phyloP scores from a whole-genome alignment of 2,888 invertebrate genomes.

The Silvanus unidentatus region DNA sequence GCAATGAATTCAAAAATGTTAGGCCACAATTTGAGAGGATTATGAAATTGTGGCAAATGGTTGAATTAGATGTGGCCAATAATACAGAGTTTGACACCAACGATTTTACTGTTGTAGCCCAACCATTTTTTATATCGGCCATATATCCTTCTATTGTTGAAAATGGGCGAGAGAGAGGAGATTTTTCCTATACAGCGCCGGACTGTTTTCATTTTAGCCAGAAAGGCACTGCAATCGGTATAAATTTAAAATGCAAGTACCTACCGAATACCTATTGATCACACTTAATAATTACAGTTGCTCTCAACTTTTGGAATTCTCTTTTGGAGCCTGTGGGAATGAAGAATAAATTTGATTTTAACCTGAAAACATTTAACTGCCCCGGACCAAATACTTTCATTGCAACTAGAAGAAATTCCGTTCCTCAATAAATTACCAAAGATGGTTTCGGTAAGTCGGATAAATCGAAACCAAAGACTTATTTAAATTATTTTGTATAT shows the following conservation, averaged over 20 bases:
- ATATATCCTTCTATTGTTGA: not conserved
- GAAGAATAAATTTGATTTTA: constrained; percentile 42
- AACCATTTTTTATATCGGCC: not conserved
- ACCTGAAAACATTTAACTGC: constrained; percentile 43
- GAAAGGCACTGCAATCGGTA: constrained; percentile 53
- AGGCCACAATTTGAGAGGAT: constrained; percentile 43
- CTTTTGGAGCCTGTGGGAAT: constrained; percentile 51
- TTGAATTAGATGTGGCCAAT: constrained; percentile 49
- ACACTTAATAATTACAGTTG: constrained; percentile 43
- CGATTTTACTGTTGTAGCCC: constrained; percentile 51
- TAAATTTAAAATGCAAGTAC: constrained; percentile 27
- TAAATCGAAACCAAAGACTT: too few species aligned
- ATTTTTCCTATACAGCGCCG: not conserved
- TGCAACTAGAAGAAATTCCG: constrained; percentile 34
- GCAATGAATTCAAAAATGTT: constrained; percentile 33
- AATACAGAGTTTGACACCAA: constrained; percentile 47
- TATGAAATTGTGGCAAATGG: constrained; percentile 51
- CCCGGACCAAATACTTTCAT: constrained; percentile 49
- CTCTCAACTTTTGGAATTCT: constrained; percentile 58
- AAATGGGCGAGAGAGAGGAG: too few species aligned
- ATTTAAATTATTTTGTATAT: too few species aligned
- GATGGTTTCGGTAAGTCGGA: too few species aligned
- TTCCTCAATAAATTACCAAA: too few species aligned
- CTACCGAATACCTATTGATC: too few species aligned
- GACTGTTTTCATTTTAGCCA: constrained; percentile 64